A percentile compares a stretch with the other conserved stretches of the same genome.
Evolutionary conservation across 2,888 invertebrate species (phyloP).

Genomic region (Drosophila ustulata): DNA sequence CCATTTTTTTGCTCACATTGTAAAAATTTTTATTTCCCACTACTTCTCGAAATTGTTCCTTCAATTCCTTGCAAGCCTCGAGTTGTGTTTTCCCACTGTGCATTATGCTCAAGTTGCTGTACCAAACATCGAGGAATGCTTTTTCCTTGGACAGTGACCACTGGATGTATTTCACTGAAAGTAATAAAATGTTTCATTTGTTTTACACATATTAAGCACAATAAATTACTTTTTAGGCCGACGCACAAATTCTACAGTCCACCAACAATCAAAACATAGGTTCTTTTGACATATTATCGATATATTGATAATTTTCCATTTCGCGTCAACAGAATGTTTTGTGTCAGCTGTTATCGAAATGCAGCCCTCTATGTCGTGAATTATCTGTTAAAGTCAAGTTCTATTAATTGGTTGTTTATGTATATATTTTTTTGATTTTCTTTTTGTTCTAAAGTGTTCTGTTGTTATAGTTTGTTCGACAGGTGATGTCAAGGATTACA

Average conservation of each 20-base stretch:
- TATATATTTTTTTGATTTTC: too few species aligned
- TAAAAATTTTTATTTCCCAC: neutral
- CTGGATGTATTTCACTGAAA: slow-evolving; percentile 15
- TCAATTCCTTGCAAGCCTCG: slow-evolving; percentile 17
- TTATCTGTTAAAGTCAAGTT: too few species aligned
- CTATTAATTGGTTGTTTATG: too few species aligned
- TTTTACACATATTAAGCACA: neutral
- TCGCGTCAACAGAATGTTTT: too few species aligned
- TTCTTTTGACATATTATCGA: neutral
- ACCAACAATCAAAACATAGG: neutral
- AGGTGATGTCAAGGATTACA: too few species aligned
- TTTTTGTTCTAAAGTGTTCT: too few species aligned
- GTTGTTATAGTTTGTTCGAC: too few species aligned
- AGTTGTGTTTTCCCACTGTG: neutral
- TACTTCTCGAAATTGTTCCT: slow-evolving; percentile 6
- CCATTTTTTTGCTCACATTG: slow-evolving; percentile 44
- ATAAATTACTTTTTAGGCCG: neutral
- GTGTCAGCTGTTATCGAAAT: neutral
- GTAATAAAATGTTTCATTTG: neutral
- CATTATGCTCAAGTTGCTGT: neutral
- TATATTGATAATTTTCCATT: neutral
- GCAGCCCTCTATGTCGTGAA: neutral
- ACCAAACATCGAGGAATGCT: slow-evolving; percentile 34
- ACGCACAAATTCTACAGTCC: neutral
- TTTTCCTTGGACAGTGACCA: slow-evolving; percentile 34